Evolutionary conservation across 2,888 invertebrate genomes (phyloP).

Genomic region (Yponomeuta plumbellus): DNA sequence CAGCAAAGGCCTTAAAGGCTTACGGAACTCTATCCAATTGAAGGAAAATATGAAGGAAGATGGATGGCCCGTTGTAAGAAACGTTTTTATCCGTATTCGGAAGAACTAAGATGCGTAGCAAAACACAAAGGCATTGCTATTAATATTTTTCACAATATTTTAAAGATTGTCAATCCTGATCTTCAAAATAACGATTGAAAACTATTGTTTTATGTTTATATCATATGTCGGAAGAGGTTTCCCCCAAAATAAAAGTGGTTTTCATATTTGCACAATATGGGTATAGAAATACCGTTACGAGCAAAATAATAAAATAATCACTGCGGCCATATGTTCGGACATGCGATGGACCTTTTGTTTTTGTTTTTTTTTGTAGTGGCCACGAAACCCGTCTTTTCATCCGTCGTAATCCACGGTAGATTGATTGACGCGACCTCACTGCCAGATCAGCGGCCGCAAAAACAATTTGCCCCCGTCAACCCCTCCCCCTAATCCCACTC

Average conservation of each 20-base stretch:
- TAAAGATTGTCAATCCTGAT: too few species aligned
- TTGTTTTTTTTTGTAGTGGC: neutral
- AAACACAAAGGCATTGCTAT: too few species aligned
- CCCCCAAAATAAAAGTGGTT: too few species aligned
- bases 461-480: slow-evolving; percentile 3
- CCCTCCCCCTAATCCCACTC: neutral
- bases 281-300: too few species aligned
- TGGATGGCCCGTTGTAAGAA: slow-evolving; percentile 3
- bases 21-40: slow-evolving; percentile 4
- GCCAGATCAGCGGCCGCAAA: slow-evolving; percentile 4
- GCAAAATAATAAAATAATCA: too few species aligned
- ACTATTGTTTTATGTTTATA: too few species aligned
- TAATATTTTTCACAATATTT: too few species aligned
- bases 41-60: slow-evolving; percentile 8
- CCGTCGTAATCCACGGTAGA: slow-evolving; percentile 5
- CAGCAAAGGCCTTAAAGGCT: slow-evolving; percentile 4
- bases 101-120: neutral
- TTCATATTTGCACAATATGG: too few species aligned
- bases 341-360: neutral
- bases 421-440: slow-evolving; percentile 11
- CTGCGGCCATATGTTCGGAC: neutral
- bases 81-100: slow-evolving; percentile 5
- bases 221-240: too few species aligned
- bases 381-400: neutral
- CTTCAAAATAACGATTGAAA: too few species aligned